Conservation (phyloP, 2,113 vertebrate species). For the Vombatus ursinus region DNA sequence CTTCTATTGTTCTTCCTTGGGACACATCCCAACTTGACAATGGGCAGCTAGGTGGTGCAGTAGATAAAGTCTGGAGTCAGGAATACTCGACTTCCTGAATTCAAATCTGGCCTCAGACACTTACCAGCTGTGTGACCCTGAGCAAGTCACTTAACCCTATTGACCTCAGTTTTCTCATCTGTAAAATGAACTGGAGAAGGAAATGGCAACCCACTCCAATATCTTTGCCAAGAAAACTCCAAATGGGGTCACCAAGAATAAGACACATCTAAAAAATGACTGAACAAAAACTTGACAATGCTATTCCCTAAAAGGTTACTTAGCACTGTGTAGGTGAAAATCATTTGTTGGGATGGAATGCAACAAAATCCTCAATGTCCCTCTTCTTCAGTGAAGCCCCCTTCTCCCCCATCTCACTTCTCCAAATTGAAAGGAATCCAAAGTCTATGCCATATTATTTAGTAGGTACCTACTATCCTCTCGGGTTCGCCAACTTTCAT, state of each 20-base stretch:
- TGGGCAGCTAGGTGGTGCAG: too few species aligned
- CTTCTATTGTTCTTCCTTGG: too few species aligned
- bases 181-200: not conserved
- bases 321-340: not conserved
- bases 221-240: not conserved
- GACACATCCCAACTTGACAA: too few species aligned
- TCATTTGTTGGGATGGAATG: not conserved
- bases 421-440: not conserved
- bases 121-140: not conserved
- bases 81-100: not conserved
- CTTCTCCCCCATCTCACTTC: not conserved
- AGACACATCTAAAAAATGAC: not conserved
- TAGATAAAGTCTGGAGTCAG: too few species aligned
- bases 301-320: not conserved
- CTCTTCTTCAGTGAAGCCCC: not conserved
- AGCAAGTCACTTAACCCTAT: not conserved
- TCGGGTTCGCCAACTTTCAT: not conserved
- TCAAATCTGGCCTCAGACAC: not conserved
- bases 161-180: not conserved
- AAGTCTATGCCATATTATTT: not conserved
- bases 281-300: not conserved
- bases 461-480: not conserved
- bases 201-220: too few species aligned
- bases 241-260: not conserved
- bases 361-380: not conserved